phyloP scores from a whole-genome alignment of 2,797 vertebrate genomes.

The Eleutherodactylus coqui region DNA sequence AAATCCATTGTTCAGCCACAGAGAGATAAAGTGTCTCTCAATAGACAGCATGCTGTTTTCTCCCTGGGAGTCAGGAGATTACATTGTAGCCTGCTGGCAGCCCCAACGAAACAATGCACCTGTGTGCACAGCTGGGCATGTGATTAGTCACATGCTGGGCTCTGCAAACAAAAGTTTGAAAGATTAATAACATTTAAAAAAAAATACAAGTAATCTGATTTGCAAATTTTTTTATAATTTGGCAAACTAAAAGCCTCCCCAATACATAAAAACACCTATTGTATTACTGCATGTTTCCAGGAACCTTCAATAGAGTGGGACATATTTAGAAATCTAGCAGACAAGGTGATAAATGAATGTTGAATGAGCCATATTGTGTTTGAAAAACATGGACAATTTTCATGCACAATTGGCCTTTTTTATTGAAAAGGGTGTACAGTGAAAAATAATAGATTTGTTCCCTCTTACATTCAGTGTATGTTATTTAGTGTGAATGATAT shows the following conservation, averaged over 20 bases:
- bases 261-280: background rate
- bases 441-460: slow-evolving; percentile 52
- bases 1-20: too few relatives aligned
- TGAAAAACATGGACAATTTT: slow-evolving; percentile 44
- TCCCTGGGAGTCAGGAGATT: too few relatives aligned
- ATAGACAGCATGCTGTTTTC: too few relatives aligned
- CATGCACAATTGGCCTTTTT: slow-evolving; percentile 32
- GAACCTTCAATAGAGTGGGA: background rate
- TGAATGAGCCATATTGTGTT: slow-evolving; percentile 31
- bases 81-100: too few relatives aligned
- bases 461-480: slow-evolving; percentile 19
- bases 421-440: slow-evolving; percentile 36
- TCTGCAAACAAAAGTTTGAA: too few relatives aligned
- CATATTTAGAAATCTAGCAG: slow-evolving; percentile 17
- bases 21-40: too few relatives aligned
- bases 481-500: slow-evolving; percentile 56
- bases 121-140: too few relatives aligned
- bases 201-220: too few relatives aligned
- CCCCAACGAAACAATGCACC: too few relatives aligned
- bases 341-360: background rate
- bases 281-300: background rate
- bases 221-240: background rate
- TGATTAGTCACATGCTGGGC: too few relatives aligned
- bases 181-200: too few relatives aligned
- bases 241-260: background rate